Evolutionary conservation across 2,113 vertebrate species (phyloP).

Genomic region (Rhinolophus sinicus): DNA sequence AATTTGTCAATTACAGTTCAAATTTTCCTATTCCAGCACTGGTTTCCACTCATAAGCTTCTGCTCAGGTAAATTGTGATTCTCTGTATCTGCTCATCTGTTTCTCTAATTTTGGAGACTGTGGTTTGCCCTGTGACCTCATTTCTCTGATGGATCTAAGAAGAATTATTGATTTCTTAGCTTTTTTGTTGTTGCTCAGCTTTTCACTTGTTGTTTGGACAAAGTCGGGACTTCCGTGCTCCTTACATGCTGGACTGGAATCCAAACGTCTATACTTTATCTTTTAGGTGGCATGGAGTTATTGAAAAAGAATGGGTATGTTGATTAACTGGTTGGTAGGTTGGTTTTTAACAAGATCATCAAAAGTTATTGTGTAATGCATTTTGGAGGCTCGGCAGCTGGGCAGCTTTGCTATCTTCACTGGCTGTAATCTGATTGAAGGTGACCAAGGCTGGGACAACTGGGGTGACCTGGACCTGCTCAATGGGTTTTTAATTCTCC

Average conservation of each 20-base stretch:
- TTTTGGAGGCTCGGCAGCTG: background rate
- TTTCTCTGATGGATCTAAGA: background rate
- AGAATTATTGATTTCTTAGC: background rate
- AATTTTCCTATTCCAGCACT: background rate
- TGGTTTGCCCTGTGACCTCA: background rate
- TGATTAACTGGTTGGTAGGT: background rate
- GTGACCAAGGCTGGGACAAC: background rate
- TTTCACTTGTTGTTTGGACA: slow-evolving; percentile 4
- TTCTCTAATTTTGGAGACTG: background rate
- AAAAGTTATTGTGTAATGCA: background rate
- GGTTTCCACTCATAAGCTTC: background rate
- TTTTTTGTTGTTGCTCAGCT: background rate
- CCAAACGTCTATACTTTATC: background rate
- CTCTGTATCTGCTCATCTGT: background rate
- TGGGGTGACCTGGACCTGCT: background rate
- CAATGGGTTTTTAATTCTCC: background rate
- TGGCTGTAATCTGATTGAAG: background rate
- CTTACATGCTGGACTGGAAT: background rate
- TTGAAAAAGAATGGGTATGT: background rate
- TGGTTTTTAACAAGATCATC: slow-evolving; percentile 10
- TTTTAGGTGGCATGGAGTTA: background rate
- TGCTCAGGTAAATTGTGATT: background rate
- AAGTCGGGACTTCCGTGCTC: background rate
- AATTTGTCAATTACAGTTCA: background rate
- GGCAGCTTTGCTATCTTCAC: background rate